Percentiles rank a stretch among this genome's conserved stretches.
phyloP scores from a whole-genome alignment of 2,113 vertebrate genomes.

The Peromyscus polionotus region DNA sequence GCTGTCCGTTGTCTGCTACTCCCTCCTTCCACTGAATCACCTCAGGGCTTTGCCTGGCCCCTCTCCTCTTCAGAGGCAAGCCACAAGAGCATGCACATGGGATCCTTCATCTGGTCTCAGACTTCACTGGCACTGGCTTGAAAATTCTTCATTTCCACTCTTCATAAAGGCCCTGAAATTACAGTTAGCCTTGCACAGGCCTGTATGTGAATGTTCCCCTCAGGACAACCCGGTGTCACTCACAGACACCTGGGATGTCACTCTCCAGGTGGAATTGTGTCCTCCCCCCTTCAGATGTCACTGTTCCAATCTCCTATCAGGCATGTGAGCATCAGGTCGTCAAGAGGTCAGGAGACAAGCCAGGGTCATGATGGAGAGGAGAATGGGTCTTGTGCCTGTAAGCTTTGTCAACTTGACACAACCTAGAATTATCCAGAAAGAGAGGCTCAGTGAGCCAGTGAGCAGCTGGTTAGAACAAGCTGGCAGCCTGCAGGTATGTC shows the following conservation, averaged over 20 bases:
- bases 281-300: background rate
- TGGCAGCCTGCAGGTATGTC: background rate
- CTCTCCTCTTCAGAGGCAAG: background rate
- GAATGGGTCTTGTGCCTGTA: background rate
- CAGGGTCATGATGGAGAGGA: too few relatives aligned
- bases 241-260: background rate
- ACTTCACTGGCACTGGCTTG: background rate
- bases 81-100: rapidly evolving
- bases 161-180: background rate
- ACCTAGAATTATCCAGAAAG: background rate
- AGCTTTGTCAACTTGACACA: background rate
- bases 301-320: rapidly evolving
- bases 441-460: background rate
- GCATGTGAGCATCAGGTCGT: too few relatives aligned
- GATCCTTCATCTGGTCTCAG: too few relatives aligned
- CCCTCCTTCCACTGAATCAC: background rate
- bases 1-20: too few relatives aligned
- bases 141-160: background rate
- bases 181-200: background rate
- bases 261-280: rapidly evolving
- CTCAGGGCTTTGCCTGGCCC: background rate
- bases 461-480: background rate
- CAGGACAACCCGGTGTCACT: rapidly evolving
- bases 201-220: rapidly evolving
- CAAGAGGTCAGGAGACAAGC: background rate